These are phyloP conservation scores for Phaethon lepturus DNA, from an alignment of 2,113 vertebrate genomes.

Conservation along the genomic window DNA sequence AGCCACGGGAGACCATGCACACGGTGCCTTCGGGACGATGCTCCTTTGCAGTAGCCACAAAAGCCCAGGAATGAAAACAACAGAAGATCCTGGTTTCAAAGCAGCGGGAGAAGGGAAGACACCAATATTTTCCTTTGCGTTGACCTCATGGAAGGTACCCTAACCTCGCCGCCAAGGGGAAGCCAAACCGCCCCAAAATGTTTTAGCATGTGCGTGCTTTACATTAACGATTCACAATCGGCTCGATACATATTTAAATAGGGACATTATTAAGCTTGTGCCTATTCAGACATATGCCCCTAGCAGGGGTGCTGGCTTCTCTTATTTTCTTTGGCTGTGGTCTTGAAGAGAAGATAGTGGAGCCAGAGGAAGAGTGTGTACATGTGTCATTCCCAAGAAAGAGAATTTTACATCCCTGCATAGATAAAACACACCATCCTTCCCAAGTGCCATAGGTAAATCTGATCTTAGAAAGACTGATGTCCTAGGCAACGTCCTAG, in stretches of 20 bases:
- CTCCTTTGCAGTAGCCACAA: neutral
- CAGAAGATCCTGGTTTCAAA: neutral
- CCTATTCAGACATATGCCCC: conserved; percentile 46
- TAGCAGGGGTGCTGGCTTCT: conserved; percentile 29
- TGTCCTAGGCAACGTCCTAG: neutral
- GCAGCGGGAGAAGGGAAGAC: neutral
- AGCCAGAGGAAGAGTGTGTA: neutral
- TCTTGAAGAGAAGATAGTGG: neutral
- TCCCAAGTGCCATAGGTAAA: neutral
- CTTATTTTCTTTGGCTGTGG: neutral
- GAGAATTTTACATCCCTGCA: neutral
- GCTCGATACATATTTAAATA: conserved; percentile 27
- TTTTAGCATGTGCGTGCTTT: neutral
- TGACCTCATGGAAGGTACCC: neutral
- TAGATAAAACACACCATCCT: neutral
- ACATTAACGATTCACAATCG: neutral
- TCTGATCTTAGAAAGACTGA: neutral
- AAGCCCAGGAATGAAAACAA: neutral
- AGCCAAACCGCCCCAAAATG: neutral
- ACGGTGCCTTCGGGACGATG: conserved; percentile 28
- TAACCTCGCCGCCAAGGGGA: neutral
- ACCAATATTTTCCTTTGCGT: neutral
- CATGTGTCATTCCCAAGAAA: neutral
- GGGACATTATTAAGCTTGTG: neutral
- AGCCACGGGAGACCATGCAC: neutral